Evolutionary conservation across 53 echinoderm and acorn worm species (phyloP).

Genomic region (Paracentrotus lividus): DNA sequence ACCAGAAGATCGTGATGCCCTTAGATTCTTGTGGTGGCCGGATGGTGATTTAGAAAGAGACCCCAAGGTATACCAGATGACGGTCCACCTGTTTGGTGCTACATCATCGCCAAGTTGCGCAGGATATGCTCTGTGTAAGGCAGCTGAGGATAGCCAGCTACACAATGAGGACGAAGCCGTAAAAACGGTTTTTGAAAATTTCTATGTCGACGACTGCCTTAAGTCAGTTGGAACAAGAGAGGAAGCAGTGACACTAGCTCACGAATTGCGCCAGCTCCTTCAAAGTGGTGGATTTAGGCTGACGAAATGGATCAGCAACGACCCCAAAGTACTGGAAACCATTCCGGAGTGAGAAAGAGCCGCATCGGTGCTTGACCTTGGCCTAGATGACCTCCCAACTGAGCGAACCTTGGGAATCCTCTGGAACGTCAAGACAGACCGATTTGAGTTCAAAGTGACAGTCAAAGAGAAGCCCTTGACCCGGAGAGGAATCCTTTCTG

Average conservation of each 20-base stretch:
- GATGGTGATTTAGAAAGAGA: slow-evolving; percentile 69
- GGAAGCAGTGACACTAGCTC: slow-evolving; percentile 49
- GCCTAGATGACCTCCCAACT: slow-evolving; percentile 6
- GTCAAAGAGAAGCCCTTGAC: too few relatives aligned
- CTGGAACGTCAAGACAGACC: not conserved
- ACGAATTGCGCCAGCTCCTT: slow-evolving; percentile 55
- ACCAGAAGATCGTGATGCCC: slow-evolving; percentile 66
- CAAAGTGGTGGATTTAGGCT: slow-evolving; percentile 74
- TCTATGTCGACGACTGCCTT: slow-evolving; percentile 73
- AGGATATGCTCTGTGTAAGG: slow-evolving; percentile 69
- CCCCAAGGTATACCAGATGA: slow-evolving; percentile 72
- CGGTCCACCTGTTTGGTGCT: slow-evolving; percentile 77
- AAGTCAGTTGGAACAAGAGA: slow-evolving; percentile 60
- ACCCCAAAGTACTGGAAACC: not conserved
- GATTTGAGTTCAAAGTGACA: too few relatives aligned
- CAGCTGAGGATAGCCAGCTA: slow-evolving; percentile 63
- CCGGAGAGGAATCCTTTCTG: too few relatives aligned
- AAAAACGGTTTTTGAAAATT: not conserved
- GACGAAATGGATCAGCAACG: not conserved
- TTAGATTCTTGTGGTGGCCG: slow-evolving; percentile 85
- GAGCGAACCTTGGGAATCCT: not conserved
- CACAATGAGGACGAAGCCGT: not conserved
- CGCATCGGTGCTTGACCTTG: not conserved
- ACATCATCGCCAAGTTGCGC: slow-evolving; percentile 79
- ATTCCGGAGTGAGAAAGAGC: slow-evolving; percentile 12